phyloP scores from a whole-genome alignment of 2,113 vertebrate species.

The Lasiurus borealis region DNA sequence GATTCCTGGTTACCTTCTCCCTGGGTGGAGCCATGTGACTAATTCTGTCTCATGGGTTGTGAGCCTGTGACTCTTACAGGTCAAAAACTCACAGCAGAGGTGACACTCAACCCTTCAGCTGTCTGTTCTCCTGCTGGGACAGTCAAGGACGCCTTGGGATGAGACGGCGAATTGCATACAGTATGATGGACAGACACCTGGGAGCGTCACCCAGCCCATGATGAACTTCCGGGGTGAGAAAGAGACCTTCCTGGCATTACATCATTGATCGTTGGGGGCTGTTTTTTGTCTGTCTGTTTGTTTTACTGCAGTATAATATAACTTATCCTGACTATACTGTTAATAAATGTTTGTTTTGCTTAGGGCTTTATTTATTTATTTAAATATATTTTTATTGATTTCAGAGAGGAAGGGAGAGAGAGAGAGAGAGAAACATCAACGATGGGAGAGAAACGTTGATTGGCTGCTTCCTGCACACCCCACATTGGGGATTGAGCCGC shows the following conservation, averaged over 20 bases:
- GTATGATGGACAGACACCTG: too few relatives aligned
- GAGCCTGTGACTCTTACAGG: neutral
- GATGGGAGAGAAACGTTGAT: too few relatives aligned
- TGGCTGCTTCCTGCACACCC: too few relatives aligned
- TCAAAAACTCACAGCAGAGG: neutral
- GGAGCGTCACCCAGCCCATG: neutral
- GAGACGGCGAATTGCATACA: neutral
- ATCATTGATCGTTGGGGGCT: neutral
- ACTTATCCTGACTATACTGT: neutral
- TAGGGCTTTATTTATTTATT: neutral
- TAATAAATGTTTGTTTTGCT: constrained; percentile 35
- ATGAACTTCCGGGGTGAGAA: neutral
- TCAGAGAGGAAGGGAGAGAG: too few relatives aligned
- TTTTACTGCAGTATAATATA: neutral
- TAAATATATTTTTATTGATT: too few relatives aligned
- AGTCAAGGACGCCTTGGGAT: neutral
- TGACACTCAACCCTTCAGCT: fast-evolving
- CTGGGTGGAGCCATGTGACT: neutral
- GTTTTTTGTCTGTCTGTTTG: neutral
- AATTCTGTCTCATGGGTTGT: neutral
- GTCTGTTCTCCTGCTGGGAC: neutral
- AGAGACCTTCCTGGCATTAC: neutral
- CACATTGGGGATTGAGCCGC: too few relatives aligned
- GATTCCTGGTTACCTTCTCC: neutral
- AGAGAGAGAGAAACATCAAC: too few relatives aligned